These are phyloP conservation scores for Phortica magna DNA, from an alignment of 2,888 invertebrate species.

Conservation along the genomic window DNA sequence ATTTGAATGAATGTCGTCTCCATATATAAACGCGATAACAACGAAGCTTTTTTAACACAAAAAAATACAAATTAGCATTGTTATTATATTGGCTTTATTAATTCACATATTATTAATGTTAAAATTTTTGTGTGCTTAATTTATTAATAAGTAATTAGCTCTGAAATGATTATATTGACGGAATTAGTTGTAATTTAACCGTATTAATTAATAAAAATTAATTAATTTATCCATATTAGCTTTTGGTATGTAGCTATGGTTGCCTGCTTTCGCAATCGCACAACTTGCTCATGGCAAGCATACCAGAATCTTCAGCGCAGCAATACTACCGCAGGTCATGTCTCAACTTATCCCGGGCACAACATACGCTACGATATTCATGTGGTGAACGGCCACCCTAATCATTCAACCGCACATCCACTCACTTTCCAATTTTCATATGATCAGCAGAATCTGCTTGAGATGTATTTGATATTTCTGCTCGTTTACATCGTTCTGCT, in stretches of 20 bases:
- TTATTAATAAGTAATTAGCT: neutral
- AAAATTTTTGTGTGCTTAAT: too few species aligned
- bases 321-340: constrained; percentile 38
- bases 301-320: constrained; percentile 78
- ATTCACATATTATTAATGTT: too few species aligned
- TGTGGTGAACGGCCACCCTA: constrained; percentile 97
- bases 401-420: constrained; percentile 88
- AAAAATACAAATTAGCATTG: too few species aligned
- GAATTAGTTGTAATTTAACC: neutral
- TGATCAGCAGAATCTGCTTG: constrained; percentile 94
- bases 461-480: constrained; percentile 93
- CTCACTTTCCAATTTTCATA: constrained; percentile 97
- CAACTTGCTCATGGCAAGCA: constrained; percentile 91
- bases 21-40: too few species aligned
- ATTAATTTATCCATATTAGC: constrained; percentile 79
- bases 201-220: constrained; percentile 35
- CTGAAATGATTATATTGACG: neutral
- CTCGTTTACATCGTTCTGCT: constrained; percentile 90
- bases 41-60: too few species aligned
- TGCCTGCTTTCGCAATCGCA: constrained; percentile 90
- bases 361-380: constrained; percentile 91
- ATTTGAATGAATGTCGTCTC: too few species aligned
- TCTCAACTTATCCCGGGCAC: constrained; percentile 14
- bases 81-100: too few species aligned
- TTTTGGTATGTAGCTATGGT: constrained; percentile 98